Evolutionary conservation across 37 sponge, comb jelly and placozoan species (phyloP), one percentile per base, ranked within the genome.

Genomic region (Halichondria panicea): DNA sequence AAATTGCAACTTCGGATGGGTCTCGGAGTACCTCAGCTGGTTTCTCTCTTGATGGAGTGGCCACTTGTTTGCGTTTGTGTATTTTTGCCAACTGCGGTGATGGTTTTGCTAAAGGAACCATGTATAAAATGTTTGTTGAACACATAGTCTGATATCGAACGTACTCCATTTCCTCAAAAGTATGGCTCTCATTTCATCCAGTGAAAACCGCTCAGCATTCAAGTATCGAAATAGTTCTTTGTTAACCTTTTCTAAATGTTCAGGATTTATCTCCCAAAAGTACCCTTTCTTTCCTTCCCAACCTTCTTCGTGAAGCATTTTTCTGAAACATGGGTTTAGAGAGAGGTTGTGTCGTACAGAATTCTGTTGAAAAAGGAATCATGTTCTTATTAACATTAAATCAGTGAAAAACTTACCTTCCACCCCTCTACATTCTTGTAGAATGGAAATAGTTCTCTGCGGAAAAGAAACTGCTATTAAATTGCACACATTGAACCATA

Each of bases 271-370:
- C 50, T 59, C 79, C 84, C 89, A 82, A 36, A 57, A 67, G 61
- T 43, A 73, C 0, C 84, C 84, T 45, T 82, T 83, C 77, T 77
- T 88, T 32, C 76, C 74, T 43, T 59, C 54, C 76, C 63, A 62
- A 18, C 87, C 71, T 25, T 79, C 80, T 2, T 70, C 3, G 30
- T 69, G 77, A 27, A 66, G 70, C 41, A 82, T 76, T 53, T 91
- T 91, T 15, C 70, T 28, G 54, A 91, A 91, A 1, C 71, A 42
- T 73, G 71, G 71, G 46, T 91, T 86, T 37, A 91, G 77, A 2
- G 92, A 91, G 2, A 91, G 76, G 57, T 81, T 91, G 65, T 91
- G 92, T 55, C 92, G 53, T 24, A 91, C 67, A 2, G 92, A 91
- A 42, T 91, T 91, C 92, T 90, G 63, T 13, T 66, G 44, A 50